Base-by-base conservation (phyloP, 2,797 vertebrate species). In the Neosalanx taihuensis region DNA sequence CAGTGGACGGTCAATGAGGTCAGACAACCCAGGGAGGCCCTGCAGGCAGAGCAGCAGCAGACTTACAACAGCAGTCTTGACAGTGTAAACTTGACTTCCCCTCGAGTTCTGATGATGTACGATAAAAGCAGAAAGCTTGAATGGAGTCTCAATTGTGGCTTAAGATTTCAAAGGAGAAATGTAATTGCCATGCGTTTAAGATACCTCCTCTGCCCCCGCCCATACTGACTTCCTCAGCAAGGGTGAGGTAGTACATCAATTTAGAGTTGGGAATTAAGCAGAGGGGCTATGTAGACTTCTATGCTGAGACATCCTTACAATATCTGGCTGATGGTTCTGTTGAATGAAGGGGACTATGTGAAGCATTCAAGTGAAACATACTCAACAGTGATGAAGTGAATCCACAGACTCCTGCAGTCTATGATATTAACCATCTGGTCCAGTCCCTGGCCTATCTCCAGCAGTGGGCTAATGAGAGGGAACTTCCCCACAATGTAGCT, bases 61-160 rank as follows among this genome's bases (percentile, higher is more conserved):
- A 26, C 20, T 2, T 26, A 29, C 18, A 87, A 85, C 85, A 81
- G 84, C 79, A 85, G 86, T 82, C 72, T 64, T 37, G 53, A 73
- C 78, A 73, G 70, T 84, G 89, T 90, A 89, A 93, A 91, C 91
- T 89, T 87, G 80, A 84, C 90, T 93, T 92, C 92, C 92, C 73
- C 79, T 91, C 77, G 81, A 84, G 83, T 86, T 90, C 87, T 81
- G 89, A 93, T 90, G 89, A 82, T 65, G 72, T 75, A 81, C 70
- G 84, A 89, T 86, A 90, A 89, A 75, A 84, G 76, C 73, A 74
- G 83, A 87, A 90, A 86, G 80, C 85, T 90, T 92, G 87, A 93
- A 93, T 90, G 90, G 86, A 89, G 88, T 75, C 77, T 77, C 77
- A 67, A 84, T 80, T 75, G 82, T 83, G 83, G 85, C 72, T 78